phyloP scores from a whole-genome alignment of 2,888 invertebrate species.

The Petrolisthes manimaculis region DNA sequence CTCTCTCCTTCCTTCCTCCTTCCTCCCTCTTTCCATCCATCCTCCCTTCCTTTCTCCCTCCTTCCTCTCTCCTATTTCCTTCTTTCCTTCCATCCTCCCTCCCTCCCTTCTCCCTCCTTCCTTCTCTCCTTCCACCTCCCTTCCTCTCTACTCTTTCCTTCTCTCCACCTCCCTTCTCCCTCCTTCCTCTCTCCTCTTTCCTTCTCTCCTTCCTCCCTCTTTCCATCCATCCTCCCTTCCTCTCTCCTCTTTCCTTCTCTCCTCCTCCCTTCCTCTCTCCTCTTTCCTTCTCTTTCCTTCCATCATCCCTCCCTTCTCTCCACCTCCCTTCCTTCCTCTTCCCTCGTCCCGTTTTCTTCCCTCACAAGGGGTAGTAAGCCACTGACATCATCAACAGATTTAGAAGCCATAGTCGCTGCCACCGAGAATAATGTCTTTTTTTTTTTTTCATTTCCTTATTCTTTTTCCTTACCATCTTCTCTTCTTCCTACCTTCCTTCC shows the following conservation, averaged over 20 bases:
- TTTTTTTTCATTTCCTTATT: background rate
- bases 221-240: background rate
- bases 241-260: background rate
- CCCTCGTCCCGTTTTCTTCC: background rate
- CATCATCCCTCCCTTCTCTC: background rate
- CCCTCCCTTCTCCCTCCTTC: background rate
- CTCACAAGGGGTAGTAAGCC: conserved; percentile 16
- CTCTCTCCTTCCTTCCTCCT: background rate
- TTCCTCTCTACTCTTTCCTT: background rate
- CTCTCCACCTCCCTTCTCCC: background rate
- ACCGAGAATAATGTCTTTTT: background rate
- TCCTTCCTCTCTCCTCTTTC: background rate
- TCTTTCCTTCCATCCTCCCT: conserved; percentile 12
- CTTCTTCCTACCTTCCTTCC: background rate
- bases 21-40: background rate
- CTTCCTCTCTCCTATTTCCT: background rate
- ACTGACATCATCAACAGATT: conserved; percentile 54
- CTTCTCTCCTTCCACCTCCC: background rate
- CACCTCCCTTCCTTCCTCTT: conserved; percentile 3
- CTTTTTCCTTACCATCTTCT: background rate
- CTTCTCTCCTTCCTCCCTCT: background rate
- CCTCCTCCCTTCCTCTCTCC: background rate
- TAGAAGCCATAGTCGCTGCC: conserved; percentile 34
- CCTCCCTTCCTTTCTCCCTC: background rate
- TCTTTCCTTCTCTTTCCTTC: background rate